A percentile compares a stretch with the other conserved stretches of the same genome.
Evolutionary conservation across 2,888 invertebrate species (phyloP).

Genomic region (Cerceris rybyensis): DNA sequence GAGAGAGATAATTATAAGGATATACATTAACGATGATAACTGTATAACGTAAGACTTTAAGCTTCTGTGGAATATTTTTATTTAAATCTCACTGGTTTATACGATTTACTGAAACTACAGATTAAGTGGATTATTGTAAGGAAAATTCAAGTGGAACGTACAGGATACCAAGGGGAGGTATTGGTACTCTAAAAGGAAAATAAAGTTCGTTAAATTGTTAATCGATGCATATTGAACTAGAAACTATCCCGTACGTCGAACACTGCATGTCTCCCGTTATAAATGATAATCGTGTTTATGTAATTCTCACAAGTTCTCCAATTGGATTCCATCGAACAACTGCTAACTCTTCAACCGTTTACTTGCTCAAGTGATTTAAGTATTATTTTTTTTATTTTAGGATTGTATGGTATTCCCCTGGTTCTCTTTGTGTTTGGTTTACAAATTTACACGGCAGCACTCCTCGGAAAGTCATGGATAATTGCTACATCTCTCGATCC

Average conservation of each 20-base stretch:
- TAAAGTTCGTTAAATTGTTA: conserved; percentile 54
- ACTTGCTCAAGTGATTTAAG: not conserved
- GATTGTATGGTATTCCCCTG: conserved; percentile 88
- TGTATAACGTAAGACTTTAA: conserved; percentile 19
- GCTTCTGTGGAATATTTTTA: conserved; percentile 33
- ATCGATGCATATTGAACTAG: not conserved
- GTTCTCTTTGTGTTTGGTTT: conserved; percentile 86
- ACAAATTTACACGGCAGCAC: conserved; percentile 91
- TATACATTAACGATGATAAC: conserved; percentile 5
- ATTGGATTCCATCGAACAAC: too few species aligned
- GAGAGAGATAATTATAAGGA: not conserved
- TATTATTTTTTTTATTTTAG: conserved; percentile 77
- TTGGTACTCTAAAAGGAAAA: conserved; percentile 40
- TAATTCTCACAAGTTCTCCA: not conserved
- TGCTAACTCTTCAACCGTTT: too few species aligned
- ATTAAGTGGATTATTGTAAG: conserved; percentile 16
- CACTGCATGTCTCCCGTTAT: too few species aligned
- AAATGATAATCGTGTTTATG: not conserved
- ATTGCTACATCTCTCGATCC: conserved; percentile 89
- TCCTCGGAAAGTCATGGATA: conserved; percentile 92
- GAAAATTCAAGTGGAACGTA: conserved; percentile 1
- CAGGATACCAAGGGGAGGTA: conserved; percentile 3
- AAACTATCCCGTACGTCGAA: too few species aligned
- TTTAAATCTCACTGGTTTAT: conserved; percentile 36
- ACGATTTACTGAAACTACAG: conserved; percentile 13